Base-by-base conservation (phyloP, 1,140 invertebrate genomes). In the Epicauta chinensis region DNA sequence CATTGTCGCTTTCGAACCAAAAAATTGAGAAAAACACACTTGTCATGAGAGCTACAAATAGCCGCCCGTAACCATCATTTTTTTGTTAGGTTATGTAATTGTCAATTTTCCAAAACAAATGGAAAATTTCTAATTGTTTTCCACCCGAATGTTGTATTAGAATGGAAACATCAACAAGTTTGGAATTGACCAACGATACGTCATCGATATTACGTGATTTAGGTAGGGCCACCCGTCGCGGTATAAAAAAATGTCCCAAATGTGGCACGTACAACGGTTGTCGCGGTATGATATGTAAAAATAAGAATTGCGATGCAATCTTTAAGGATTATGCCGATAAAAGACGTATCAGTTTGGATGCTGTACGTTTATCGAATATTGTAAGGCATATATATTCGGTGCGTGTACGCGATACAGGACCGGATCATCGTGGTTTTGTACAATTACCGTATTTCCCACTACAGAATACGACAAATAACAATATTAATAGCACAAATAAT, bases 201-300 rank as follows among this genome's bases (percentile, higher is more conserved):
- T 9, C 46, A 6, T 36, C 44, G 29, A 31, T 55, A 30, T 29
- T 59, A 16, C 15, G 42, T 1, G 60, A 61, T 50, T 56, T 69
- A 17, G 67, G 67, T 7, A 61, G 59, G 45, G 15, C 67, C 1
- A 69, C 67, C 3, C 59, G 60, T 45, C 45, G 67, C 32, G 87
- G 54, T 10, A 78, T 89, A 0, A 73, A 82, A 56, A 87, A 84
- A 63, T 91, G 87, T 68, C 81, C 82, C 2, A 87, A 89, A 66
- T 91, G 87, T 76, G 83, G 84, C 0, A 84, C 81, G 2, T 83
- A 80, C 44, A 91, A 89, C 72, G 87, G 87, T 1, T 87, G 84
- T 2, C 69, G 85, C 60, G 83, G 85, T 16, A 70, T 81, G 10
- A 80, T 78, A 50, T 91, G 87, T 66, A 90, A 89, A 67, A 89